phyloP scores from a whole-genome alignment of 2,888 invertebrate species.

The Stegana nigrithorax region DNA sequence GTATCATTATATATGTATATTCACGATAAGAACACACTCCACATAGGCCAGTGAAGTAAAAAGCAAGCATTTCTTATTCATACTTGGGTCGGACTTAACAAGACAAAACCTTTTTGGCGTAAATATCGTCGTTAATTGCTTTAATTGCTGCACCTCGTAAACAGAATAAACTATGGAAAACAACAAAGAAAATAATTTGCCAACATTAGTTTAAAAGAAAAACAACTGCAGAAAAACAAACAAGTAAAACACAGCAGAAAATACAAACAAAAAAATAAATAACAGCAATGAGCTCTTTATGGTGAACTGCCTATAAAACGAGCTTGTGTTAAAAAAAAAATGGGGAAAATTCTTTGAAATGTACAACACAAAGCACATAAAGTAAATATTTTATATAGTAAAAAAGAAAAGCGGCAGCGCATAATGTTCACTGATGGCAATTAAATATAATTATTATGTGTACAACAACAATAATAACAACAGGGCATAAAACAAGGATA shows the following conservation, averaged over 20 bases:
- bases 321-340: neutral
- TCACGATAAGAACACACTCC: no score
- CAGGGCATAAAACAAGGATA: neutral
- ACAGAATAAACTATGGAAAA: no score
- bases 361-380: neutral
- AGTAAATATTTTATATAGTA: neutral
- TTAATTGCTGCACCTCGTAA: neutral
- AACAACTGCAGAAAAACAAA: constrained; percentile 7
- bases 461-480: neutral
- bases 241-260: no score
- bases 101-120: no score
- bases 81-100: no score
- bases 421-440: constrained; percentile 44
- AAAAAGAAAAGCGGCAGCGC: neutral
- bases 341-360: neutral
- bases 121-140: neutral
- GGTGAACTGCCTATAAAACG: neutral
- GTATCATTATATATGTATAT: no score
- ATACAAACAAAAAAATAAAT: neutral
- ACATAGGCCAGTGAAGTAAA: no score
- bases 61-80: no score
- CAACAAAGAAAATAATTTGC: no score
- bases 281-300: constrained; percentile 3
- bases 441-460: constrained; percentile 44
- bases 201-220: constrained; percentile 32